Base-by-base conservation (phyloP, 1,140 invertebrate species). In the Drosophila equinoxialis region DNA sequence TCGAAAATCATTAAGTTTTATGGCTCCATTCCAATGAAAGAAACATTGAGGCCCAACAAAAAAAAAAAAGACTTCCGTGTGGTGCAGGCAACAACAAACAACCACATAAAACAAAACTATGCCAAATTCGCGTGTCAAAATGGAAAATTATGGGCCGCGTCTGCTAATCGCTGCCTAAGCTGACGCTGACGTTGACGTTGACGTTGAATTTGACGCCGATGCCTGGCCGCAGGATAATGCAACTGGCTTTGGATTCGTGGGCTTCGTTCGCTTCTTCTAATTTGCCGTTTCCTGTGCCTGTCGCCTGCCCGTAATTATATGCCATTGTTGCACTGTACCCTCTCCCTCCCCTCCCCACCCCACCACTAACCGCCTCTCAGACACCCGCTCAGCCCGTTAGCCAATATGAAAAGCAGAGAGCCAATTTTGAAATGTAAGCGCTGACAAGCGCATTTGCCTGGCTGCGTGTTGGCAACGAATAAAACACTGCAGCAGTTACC, bases 1-100 rank as follows among this genome's bases (percentile, higher is more conserved):
- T 87, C 54, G 83, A 74, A 77, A 78, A 89, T 75, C 84, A 84
- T 87, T 69, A 70, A 75, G 55, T 89, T 87, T 87, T 80, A 87
- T 89, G 74, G 65, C 77, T 78, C 42, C 58, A 70, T 89, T 79
- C 77, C 79, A 82, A 71, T 73, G 72, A 82, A 86, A 60, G 26
- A 61, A 69, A 45, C 57, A 41, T 13, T 54, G 17, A 33, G 42
- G 45, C 14, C 14, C 17, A 10, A n/a, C 23, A 7, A 7, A 8
- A 7, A 10, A 8, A 7, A 10, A 10, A 17, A 2, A 37, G 30
- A 41, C 55, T 67, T 71, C 54, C 59, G 68, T 68, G 63, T 54
- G 41, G 3, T 70, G 30, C 42, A 59, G 10, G 26, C 41, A 39
- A 7, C 17, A 14, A 61, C 41, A 30, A 55, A 20, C 13, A 14